A percentile compares a stretch with the other conserved stretches of the same genome.
These are phyloP conservation scores for Cephalotes varians DNA, from an alignment of 2,888 invertebrate genomes.

Conservation along the genomic window DNA sequence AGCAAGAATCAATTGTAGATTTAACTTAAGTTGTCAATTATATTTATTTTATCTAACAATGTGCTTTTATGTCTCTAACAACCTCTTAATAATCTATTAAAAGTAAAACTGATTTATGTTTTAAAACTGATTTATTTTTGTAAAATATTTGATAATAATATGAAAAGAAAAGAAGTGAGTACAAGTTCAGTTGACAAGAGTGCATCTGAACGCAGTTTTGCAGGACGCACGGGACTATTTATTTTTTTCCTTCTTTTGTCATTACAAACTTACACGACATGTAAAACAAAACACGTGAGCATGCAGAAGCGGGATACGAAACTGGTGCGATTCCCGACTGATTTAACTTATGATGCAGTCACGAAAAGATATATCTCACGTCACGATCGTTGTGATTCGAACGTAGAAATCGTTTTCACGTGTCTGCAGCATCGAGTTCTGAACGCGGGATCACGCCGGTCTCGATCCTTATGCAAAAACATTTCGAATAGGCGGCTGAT, in stretches of 20 bases:
- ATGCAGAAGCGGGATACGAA: conserved; percentile 40
- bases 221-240: conserved; percentile 36
- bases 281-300: conserved; percentile 43
- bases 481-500: conserved; percentile 36
- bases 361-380: background rate
- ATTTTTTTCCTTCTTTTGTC: conserved; percentile 20
- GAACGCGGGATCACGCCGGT: conserved; percentile 8
- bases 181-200: background rate
- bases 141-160: background rate
- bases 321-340: background rate
- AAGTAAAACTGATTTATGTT: background rate
- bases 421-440: background rate
- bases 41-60: conserved; percentile 38
- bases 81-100: background rate
- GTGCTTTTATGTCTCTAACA: background rate
- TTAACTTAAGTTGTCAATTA: conserved; percentile 30
- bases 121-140: background rate
- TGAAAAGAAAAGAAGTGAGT: background rate
- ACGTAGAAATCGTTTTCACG: background rate
- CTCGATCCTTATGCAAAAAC: conserved; percentile 44
- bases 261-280: conserved; percentile 53
- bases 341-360: background rate
- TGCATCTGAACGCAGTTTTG: conserved; percentile 25
- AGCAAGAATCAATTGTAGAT: conserved; percentile 19
- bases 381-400: background rate